These are phyloP conservation scores for Gadopsis bispinosus DNA, from an alignment of 2,797 vertebrate genomes.

Conservation along the genomic window DNA sequence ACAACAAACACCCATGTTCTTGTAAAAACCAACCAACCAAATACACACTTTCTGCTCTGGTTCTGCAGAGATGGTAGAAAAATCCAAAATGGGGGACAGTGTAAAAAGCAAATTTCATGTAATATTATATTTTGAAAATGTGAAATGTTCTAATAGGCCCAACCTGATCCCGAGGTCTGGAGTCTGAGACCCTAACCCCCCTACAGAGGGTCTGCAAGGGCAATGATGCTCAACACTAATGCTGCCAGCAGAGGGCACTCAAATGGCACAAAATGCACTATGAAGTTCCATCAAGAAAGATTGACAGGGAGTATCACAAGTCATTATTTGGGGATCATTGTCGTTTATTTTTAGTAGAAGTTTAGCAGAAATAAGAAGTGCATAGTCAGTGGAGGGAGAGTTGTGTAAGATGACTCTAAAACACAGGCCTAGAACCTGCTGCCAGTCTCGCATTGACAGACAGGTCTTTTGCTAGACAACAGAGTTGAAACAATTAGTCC, in stretches of 20 bases:
- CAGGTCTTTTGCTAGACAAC: background rate
- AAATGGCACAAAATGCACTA: slow-evolving; percentile 4
- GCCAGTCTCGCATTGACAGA: background rate
- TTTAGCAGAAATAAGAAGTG: background rate
- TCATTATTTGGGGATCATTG: background rate
- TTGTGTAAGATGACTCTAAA: background rate
- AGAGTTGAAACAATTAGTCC: background rate
- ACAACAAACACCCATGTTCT: slow-evolving; percentile 12
- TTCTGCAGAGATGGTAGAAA: background rate
- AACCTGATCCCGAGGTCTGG: background rate
- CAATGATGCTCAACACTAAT: background rate
- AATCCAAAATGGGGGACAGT: background rate
- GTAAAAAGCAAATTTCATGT: background rate
- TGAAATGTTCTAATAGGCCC: background rate
- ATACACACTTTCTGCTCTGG: background rate
- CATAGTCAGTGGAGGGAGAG: background rate
- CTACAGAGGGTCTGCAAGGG: too few relatives aligned
- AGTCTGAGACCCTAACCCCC: background rate
- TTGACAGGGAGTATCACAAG: background rate
- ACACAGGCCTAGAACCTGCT: background rate
- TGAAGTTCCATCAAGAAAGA: background rate
- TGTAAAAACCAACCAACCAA: background rate
- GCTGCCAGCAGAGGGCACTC: slow-evolving; percentile 42
- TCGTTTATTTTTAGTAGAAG: background rate
- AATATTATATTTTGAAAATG: background rate